Percentiles rank a stretch among this genome's conserved stretches.
Conservation (phyloP, 2,888 invertebrate genomes). For the Sabatieria punctata region DNA sequence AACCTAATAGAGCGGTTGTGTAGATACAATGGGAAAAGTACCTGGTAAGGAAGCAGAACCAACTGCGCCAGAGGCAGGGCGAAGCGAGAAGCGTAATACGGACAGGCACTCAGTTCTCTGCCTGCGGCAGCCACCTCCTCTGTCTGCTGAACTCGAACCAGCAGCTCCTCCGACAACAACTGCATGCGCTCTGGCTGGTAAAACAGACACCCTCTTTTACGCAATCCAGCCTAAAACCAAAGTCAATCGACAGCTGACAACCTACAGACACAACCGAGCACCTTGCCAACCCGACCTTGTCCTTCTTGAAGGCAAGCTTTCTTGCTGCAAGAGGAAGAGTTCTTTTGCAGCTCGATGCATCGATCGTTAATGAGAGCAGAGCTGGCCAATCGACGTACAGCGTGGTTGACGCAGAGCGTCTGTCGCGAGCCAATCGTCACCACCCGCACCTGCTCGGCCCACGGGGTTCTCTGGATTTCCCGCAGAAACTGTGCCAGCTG, state of each 20-base stretch:
- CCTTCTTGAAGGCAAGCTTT: too few relatives aligned
- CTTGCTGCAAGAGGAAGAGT: neutral
- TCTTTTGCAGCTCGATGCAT: constrained; percentile 32
- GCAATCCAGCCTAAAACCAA: neutral
- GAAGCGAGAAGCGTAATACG: constrained; percentile 74
- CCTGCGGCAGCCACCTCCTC: constrained; percentile 37
- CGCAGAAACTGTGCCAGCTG: constrained; percentile 85
- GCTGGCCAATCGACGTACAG: constrained; percentile 54
- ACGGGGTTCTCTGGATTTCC: constrained; percentile 68
- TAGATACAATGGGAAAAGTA: neutral
- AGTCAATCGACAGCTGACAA: too few relatives aligned
- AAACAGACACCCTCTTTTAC: constrained; percentile 50
- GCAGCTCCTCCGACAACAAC: constrained; percentile 33
- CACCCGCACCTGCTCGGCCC: constrained; percentile 32
- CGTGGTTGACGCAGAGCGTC: constrained; percentile 70
- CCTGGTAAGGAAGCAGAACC: constrained; percentile 35
- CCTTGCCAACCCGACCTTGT: too few relatives aligned
- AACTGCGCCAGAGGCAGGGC: constrained; percentile 64
- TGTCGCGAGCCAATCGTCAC: constrained; percentile 25
- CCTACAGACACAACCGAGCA: too few relatives aligned
- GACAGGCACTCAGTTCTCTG: constrained; percentile 58
- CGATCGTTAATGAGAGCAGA: constrained; percentile 66
- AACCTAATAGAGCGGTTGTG: too few relatives aligned
- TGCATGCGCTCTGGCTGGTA: constrained; percentile 47
- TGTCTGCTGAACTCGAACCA: constrained; percentile 42